phyloP scores from a whole-genome alignment of 2,888 invertebrate genomes.

The Nasonovia ribisnigri region DNA sequence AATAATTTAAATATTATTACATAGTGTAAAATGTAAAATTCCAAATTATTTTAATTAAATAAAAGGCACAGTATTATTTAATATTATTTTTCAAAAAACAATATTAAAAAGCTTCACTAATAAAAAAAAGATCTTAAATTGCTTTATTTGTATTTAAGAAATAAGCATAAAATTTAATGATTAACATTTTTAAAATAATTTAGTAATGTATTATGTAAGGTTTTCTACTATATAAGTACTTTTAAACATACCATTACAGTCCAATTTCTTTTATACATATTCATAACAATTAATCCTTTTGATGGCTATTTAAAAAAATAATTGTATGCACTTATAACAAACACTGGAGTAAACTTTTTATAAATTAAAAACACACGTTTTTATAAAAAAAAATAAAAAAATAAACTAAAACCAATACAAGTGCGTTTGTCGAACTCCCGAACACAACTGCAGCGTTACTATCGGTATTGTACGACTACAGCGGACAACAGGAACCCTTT shows the following conservation, averaged over 20 bases:
- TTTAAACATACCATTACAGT: constrained; percentile 40
- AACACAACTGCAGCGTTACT: constrained; percentile 48
- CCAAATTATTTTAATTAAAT: not conserved
- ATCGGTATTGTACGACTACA: constrained; percentile 46
- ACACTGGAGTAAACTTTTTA: not conserved
- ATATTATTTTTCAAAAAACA: not conserved
- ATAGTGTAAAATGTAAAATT: not conserved
- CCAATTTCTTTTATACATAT: constrained; percentile 3
- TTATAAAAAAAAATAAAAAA: not conserved
- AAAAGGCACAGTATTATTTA: not conserved
- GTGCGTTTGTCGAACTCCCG: constrained; percentile 1
- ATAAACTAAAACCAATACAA: constrained; percentile 29
- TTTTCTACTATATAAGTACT: not conserved
- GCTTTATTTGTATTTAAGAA: not conserved
- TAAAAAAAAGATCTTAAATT: not conserved
- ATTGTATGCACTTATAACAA: not conserved
- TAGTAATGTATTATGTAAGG: not conserved
- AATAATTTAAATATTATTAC: not conserved
- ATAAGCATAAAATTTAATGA: not conserved
- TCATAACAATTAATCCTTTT: constrained; percentile 19
- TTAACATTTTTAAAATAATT: not conserved
- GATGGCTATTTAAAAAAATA: not conserved
- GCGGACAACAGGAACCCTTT: constrained; percentile 57
- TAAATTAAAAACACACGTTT: not conserved
- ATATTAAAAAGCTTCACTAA: not conserved